Conservation (phyloP, 2,113 vertebrate species). For the Dipodomys spectabilis region DNA sequence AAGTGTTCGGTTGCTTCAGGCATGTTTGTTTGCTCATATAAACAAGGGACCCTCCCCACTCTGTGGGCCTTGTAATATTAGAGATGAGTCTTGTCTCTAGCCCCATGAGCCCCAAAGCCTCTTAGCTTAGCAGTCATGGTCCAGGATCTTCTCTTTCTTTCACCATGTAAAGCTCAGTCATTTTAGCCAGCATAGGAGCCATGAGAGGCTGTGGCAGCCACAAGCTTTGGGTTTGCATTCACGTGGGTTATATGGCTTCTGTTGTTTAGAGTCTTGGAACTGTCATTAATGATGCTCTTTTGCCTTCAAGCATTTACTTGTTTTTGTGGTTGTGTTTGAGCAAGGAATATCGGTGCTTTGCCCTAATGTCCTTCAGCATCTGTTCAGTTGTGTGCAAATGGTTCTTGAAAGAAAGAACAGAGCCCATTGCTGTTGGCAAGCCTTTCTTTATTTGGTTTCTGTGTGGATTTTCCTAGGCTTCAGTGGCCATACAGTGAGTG, state of each 20-base stretch:
- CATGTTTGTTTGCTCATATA: neutral
- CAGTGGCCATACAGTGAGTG: constrained; percentile 2
- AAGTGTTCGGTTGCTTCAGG: neutral
- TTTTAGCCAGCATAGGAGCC: neutral
- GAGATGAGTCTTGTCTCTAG: neutral
- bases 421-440: neutral
- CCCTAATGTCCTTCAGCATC: neutral
- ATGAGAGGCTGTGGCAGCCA: neutral
- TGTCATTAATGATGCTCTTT: neutral
- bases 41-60: neutral
- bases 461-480: neutral
- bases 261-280: neutral
- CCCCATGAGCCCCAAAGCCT: neutral
- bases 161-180: neutral
- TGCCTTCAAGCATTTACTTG: neutral
- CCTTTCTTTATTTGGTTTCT: constrained; percentile 37
- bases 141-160: neutral
- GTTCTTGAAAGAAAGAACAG: constrained; percentile 44
- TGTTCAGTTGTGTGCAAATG: neutral
- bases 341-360: neutral
- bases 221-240: neutral
- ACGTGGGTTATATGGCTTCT: neutral
- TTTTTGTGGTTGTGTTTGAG: constrained; percentile 21
- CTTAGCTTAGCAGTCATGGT: neutral
- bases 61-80: neutral